A percentile compares a stretch with the other conserved stretches of the same genome.
Evolutionary conservation across 2,113 vertebrate genomes (phyloP).

Genomic region (Cochlearius cochlearius): DNA sequence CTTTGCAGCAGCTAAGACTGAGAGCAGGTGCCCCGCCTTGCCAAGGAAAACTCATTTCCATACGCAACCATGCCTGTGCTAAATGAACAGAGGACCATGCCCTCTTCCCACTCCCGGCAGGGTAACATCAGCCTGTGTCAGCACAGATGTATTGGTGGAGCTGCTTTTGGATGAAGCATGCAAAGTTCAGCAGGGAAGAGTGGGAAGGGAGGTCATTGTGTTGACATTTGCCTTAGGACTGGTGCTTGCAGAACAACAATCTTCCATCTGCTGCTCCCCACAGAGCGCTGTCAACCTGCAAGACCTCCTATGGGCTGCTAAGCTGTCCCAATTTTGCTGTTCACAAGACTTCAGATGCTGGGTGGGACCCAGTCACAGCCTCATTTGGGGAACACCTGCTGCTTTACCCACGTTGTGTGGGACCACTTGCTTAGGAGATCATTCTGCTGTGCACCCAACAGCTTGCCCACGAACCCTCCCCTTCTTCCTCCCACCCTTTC

Average conservation of each 20-base stretch:
- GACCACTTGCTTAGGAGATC: neutral
- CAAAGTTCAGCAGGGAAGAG: neutral
- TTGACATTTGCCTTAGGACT: neutral
- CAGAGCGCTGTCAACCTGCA: neutral
- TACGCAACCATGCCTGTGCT: neutral
- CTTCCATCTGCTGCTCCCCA: accelerated
- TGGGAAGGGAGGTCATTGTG: accelerated
- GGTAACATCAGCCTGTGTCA: neutral
- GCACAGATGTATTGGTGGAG: neutral
- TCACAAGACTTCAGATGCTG: neutral
- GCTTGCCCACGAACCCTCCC: neutral
- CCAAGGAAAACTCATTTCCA: neutral
- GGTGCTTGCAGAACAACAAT: neutral
- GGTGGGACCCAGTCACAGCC: neutral
- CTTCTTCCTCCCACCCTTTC: neutral
- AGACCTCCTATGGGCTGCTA: neutral
- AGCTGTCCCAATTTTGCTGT: neutral
- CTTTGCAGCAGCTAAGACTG: neutral
- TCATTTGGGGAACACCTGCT: accelerated
- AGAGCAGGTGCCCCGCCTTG: neutral
- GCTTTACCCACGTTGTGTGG: neutral
- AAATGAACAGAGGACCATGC: neutral
- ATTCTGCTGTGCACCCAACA: neutral
- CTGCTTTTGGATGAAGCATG: neutral
- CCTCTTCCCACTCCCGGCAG: accelerated